phyloP scores from a whole-genome alignment of 2,888 invertebrate genomes.

The Crocallis elinguaria region DNA sequence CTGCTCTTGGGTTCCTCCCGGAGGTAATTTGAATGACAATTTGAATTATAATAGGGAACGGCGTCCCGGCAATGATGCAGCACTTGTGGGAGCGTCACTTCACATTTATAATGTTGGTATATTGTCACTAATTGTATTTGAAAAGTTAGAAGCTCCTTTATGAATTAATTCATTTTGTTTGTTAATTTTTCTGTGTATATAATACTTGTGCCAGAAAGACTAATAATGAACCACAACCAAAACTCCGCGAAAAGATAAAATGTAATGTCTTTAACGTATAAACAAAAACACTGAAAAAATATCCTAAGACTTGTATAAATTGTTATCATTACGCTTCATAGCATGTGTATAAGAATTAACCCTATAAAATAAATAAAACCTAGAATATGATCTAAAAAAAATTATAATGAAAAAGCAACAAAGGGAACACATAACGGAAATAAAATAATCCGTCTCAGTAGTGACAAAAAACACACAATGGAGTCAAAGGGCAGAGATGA shows the following conservation, averaged over 20 bases:
- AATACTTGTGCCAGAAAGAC: too few species aligned
- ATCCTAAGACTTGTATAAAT: too few species aligned
- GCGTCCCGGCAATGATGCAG: conserved; percentile 75
- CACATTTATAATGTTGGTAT: conserved; percentile 55
- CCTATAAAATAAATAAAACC: too few species aligned
- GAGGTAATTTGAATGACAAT: conserved; percentile 77
- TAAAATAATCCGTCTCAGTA: conserved; percentile 77
- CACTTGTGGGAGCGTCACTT: conserved; percentile 59
- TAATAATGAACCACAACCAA: too few species aligned
- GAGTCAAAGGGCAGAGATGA: conserved; percentile 82
- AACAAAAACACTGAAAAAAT: too few species aligned
- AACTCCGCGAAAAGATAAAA: too few species aligned
- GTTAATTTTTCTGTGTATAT: neutral
- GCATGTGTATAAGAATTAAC: too few species aligned
- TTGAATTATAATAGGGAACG: conserved; percentile 75
- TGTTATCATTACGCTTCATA: too few species aligned
- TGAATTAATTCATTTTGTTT: conserved; percentile 19
- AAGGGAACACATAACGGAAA: conserved; percentile 77
- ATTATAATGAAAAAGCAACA: conserved; percentile 66
- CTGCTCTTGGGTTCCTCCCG: conserved; percentile 65
- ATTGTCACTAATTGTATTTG: conserved; percentile 53
- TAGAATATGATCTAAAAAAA: conserved; percentile 1
- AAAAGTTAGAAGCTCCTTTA: conserved; percentile 30
- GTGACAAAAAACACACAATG: conserved; percentile 82
- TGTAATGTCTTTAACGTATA: too few species aligned